Percentiles rank a stretch among this genome's conserved stretches.
phyloP scores from a whole-genome alignment of 2,888 invertebrate species.

The Nyleta sp. region DNA sequence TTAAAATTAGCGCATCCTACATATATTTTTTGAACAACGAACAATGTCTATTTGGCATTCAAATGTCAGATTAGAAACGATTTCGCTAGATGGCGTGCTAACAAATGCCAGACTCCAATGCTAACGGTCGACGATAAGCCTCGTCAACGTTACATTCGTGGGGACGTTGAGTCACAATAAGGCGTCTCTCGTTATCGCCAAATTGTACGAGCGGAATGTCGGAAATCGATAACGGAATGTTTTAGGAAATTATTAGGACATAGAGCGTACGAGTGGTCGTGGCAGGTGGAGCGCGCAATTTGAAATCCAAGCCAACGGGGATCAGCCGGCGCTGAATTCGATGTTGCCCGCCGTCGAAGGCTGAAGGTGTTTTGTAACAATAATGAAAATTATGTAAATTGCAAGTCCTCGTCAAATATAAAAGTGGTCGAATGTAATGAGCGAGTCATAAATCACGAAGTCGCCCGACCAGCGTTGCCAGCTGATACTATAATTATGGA shows the following conservation, averaged over 20 bases:
- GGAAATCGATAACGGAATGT: conserved; percentile 25
- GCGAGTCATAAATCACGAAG: not conserved
- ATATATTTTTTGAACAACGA: too few relatives aligned
- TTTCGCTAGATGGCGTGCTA: too few relatives aligned
- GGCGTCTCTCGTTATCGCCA: conserved; percentile 7
- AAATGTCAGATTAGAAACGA: too few relatives aligned
- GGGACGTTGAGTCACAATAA: conserved; percentile 1
- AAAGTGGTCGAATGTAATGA: conserved; percentile 1
- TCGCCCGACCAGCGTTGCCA: conserved; percentile 11
- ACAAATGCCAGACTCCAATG: not conserved
- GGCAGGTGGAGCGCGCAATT: not conserved
- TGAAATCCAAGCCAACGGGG: not conserved
- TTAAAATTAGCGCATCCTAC: too few relatives aligned
- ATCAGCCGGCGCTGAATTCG: not conserved
- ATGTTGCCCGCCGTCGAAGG: not conserved
- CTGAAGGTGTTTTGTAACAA: conserved; percentile 8
- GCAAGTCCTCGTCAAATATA: conserved; percentile 10
- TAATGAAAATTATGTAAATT: conserved; percentile 13
- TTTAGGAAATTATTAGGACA: conserved; percentile 12
- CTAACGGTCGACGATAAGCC: not conserved
- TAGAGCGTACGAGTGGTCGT: too few relatives aligned
- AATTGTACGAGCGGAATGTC: conserved; percentile 12
- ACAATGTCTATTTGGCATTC: too few relatives aligned
- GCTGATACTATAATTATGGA: conserved; percentile 5
- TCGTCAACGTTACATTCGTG: not conserved